Base-by-base conservation (phyloP, 2,797 vertebrate genomes). In the Sciurus carolinensis region DNA sequence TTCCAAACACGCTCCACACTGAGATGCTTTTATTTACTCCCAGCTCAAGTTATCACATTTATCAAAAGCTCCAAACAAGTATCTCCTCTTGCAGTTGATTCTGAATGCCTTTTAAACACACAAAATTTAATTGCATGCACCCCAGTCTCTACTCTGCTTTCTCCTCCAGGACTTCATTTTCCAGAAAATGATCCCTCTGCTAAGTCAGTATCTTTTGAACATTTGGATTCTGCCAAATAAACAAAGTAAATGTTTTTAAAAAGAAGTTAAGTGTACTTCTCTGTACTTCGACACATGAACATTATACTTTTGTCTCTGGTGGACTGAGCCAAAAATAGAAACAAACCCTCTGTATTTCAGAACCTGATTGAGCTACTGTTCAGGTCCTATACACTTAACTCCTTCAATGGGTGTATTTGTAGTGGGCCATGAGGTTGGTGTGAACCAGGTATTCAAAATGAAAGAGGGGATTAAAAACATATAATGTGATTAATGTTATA, bases 181-280 rank as follows among this genome's bases (percentile, higher is more conserved):
- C 36, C 0, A 3, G 52, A 59, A 71, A 71, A n/a, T 57, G 22
- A 72, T 62, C 67, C n/a, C 24, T 52, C 64, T 47, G 17, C 90
- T 57, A 79, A 22, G 66, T 72, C 50, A 71, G 39, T 85, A n/a
- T 39, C 80, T 97, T 76, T 88, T 71, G 71, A 86, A 50, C 62
- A 59, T 84, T 73, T 89, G 30, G 50, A 88, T n/a, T 95, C 82
- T 72, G 66, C 66, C 93, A 87, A 94, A 52, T 82, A 75, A 95
- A 69, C 67, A 64, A 93, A 90, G 42, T 66, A 81, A 64, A 26
- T 2, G 1, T 79, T 94, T 95, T 59, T 26, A 9, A 26, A 26
- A 26, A 9, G 24, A 59, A 11, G 24, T 59, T 59, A 59, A 26
- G 22, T 59, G 24, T 59, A 20, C 81, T 81, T 91, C 24, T 82